phyloP scores from a whole-genome alignment of 2,113 vertebrate genomes.

The Sciurus niger region DNA sequence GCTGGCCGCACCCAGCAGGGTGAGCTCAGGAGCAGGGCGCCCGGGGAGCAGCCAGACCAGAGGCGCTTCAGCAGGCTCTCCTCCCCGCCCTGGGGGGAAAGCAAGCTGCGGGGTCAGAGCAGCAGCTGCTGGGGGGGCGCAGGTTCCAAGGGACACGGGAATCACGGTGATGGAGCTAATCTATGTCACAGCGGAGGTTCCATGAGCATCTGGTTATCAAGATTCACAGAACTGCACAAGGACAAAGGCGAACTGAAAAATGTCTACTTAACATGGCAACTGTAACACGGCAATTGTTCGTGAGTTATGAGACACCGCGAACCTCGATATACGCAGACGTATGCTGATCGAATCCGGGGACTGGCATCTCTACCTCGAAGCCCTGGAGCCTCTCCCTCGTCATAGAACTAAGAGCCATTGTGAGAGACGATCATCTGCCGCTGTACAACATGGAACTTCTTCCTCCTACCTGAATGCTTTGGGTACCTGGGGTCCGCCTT shows the following conservation, averaged over 20 bases:
- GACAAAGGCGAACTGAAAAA: neutral
- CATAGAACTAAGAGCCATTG: neutral
- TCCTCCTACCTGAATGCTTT: neutral
- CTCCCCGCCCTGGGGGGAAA: neutral
- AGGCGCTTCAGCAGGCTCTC: neutral
- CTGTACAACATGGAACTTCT: neutral
- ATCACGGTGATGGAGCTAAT: neutral
- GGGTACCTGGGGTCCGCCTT: neutral
- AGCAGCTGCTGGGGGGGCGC: neutral
- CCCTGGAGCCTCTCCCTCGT: neutral
- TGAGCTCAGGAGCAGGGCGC: no score
- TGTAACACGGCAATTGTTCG: neutral
- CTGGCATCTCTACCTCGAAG: neutral
- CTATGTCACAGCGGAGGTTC: neutral
- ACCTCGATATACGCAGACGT: neutral
- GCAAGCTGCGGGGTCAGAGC: neutral
- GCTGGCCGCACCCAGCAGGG: no score
- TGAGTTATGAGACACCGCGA: neutral
- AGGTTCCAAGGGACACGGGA: neutral
- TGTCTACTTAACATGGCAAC: no score
- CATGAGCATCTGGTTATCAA: neutral
- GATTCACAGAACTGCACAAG: neutral
- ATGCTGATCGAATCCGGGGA: neutral
- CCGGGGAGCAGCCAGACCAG: no score
- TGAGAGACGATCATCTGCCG: no score